Percentiles rank a stretch among this genome's conserved stretches.
Evolutionary conservation across 2,113 vertebrate species (phyloP).

Genomic region (Notiomystis cincta): DNA sequence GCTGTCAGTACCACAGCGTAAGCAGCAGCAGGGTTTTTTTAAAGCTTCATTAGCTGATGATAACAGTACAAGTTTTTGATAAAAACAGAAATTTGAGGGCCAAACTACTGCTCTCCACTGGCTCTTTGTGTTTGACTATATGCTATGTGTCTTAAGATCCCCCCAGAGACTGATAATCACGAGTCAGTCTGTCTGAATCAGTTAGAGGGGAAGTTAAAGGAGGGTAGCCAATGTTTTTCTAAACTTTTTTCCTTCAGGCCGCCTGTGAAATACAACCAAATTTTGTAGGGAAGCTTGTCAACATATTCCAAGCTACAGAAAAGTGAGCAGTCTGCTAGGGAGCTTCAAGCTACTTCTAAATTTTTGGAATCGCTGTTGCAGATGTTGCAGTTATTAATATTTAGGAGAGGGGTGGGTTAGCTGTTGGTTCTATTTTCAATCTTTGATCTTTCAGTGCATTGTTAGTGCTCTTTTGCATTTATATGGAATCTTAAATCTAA

Average conservation of each 20-base stretch:
- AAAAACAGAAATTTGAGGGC: not conserved
- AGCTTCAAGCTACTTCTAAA: not conserved
- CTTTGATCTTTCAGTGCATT: not conserved
- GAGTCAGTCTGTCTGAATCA: not conserved
- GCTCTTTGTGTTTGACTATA: not conserved
- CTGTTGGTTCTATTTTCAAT: not conserved
- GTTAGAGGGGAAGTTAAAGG: not conserved
- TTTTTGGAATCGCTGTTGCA: not conserved
- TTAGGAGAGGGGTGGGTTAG: not conserved
- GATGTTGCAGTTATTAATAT: not conserved
- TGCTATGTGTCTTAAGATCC: not conserved
- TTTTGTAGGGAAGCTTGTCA: not conserved
- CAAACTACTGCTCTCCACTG: not conserved
- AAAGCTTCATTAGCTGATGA: not conserved
- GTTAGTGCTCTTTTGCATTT: not conserved
- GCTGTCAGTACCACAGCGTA: not conserved
- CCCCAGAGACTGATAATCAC: not conserved
- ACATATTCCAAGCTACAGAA: not conserved
- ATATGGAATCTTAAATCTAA: not conserved
- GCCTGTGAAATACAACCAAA: not conserved
- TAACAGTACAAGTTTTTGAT: not conserved
- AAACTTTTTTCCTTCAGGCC: not conserved
- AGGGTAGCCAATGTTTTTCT: not conserved
- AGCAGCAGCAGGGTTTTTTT: not conserved
- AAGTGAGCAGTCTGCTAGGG: not conserved